Conservation (phyloP, 1,140 invertebrate genomes). For the Aleiodes sp. region DNA sequence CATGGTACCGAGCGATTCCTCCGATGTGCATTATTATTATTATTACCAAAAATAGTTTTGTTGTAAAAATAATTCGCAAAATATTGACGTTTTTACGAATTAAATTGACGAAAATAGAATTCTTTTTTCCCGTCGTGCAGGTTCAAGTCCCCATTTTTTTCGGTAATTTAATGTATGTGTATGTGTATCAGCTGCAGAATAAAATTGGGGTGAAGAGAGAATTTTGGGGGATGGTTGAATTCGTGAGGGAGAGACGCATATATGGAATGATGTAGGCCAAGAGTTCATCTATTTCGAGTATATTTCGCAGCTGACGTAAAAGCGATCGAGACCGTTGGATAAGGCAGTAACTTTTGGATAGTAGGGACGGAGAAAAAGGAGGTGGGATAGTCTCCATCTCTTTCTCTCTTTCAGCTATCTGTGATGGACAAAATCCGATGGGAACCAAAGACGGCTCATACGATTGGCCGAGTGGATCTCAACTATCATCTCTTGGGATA, state of each 20-base stretch:
- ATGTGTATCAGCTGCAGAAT: not conserved
- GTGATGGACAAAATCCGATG: constrained; percentile 3
- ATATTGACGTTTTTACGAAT: not conserved
- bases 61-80: no score
- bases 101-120: not conserved
- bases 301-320: constrained; percentile 57
- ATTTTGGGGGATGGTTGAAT: constrained; percentile 26
- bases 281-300: constrained; percentile 65
- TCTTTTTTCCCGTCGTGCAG: not conserved
- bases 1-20: no score
- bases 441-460: not conserved
- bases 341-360: constrained; percentile 34
- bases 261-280: constrained; percentile 58
- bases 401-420: not conserved
- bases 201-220: not conserved
- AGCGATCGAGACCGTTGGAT: constrained; percentile 54
- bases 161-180: no score
- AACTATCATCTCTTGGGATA: constrained; percentile 15
- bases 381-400: constrained; percentile 19
- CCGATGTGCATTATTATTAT: no score
- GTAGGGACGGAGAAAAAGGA: constrained; percentile 17
- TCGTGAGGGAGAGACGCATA: not conserved
- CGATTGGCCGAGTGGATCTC: constrained; percentile 13
- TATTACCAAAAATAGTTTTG: no score
- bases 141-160: not conserved